Evolutionary conservation across 2,113 vertebrate genomes (phyloP).

Genomic region (Pterocles orientalis): DNA sequence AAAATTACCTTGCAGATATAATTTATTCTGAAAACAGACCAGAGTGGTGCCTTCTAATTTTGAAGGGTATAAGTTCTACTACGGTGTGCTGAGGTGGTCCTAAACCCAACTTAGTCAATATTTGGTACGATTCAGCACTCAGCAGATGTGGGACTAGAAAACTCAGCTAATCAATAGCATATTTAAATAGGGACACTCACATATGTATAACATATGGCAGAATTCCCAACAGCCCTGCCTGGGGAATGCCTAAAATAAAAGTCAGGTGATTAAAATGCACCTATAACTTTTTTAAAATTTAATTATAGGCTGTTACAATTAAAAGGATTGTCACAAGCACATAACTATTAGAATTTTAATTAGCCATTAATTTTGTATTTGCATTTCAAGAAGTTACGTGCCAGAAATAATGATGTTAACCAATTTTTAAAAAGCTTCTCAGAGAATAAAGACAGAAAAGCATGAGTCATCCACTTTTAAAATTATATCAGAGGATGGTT

Average conservation of each 20-base stretch:
- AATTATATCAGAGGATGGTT: neutral
- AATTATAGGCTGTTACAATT: constrained; percentile 20
- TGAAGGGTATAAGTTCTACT: neutral
- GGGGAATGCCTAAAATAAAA: neutral
- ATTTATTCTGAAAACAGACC: neutral
- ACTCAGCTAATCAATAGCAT: constrained; percentile 3
- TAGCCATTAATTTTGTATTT: constrained; percentile 19
- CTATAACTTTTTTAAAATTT: neutral
- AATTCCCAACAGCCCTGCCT: constrained; percentile 3
- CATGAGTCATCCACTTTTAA: neutral
- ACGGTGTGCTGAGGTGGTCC: neutral
- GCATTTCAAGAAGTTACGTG: constrained; percentile 5
- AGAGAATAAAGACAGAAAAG: neutral
- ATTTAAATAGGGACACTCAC: neutral
- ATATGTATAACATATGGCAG: neutral
- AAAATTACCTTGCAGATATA: neutral
- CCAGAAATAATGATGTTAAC: constrained; percentile 1
- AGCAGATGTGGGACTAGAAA: neutral
- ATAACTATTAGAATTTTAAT: constrained; percentile 22
- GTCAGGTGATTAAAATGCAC: neutral
- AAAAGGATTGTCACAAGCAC: neutral
- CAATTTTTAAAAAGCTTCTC: neutral
- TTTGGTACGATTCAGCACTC: constrained; percentile 19
- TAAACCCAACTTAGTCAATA: neutral
- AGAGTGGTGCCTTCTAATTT: neutral